Evolutionary conservation across 1,140 invertebrate genomes (phyloP), one percentile per base, ranked within the genome.

Genomic region (Habropoda laboriosa): DNA sequence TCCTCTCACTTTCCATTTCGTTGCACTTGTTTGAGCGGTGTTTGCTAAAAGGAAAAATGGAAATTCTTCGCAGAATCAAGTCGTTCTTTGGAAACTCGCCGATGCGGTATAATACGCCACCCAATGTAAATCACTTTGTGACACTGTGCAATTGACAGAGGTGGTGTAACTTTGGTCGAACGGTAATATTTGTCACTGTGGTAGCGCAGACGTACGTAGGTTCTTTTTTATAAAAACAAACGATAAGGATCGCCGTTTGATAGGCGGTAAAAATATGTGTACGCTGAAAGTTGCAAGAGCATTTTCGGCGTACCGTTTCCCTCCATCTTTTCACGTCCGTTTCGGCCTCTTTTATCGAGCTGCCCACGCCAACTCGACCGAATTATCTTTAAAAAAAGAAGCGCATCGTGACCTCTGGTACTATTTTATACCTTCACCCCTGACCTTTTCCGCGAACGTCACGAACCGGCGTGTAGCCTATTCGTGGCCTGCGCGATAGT

Each of bases 381-480:
- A 86, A 82, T 80, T 86, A 76, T 80, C 72, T 49, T 55, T 68
- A 72, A 75, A 79, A 79, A 82, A 80, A 79, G 66, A 67, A 73
- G 55, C 49, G 75, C 80, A 80, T 58, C 76, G 70, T 64, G 71
- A 86, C 79, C 57, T 58, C 57, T 67, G 24, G 38, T 70, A 64
- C 71, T 63, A 72, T 82, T 86, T 86, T 76, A 82, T 76, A 82
- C 73, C 63, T 73, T 84, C 72, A 88, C 81, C 82, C 81, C 80
- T 85, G 81, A 89, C 87, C 82, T 89, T 89, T 89, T 12, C 5
- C 45, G 38, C 55, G 30, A 51, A 72, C 74, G 64, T 55, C 70
- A 55, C 60, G 55, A 45, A 45, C 40, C 24, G 51, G 63, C 30
- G 40, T n/a, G n/a, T 32, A 38, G 73, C 60, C 53, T 58, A 85